A percentile compares a stretch with the other conserved stretches of the same genome.
Evolutionary conservation across 2,888 invertebrate genomes (phyloP).

Genomic region (Parnassius smintheus): DNA sequence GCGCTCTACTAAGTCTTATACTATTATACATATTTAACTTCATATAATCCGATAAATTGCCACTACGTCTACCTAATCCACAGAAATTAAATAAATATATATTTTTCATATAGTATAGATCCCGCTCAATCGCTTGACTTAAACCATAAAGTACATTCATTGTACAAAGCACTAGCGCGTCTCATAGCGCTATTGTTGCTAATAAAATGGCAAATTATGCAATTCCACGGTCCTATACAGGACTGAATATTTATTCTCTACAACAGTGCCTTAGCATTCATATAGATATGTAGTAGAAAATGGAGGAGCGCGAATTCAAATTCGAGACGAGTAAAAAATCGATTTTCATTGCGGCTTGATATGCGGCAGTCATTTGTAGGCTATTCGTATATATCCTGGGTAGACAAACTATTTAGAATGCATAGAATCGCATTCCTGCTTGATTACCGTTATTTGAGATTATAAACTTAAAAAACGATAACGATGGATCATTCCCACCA

Average conservation of each 20-base stretch:
- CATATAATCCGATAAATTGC: too few relatives aligned
- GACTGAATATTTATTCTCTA: constrained; percentile 45
- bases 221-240: constrained; percentile 41
- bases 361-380: constrained; percentile 15
- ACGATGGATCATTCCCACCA: constrained; percentile 10
- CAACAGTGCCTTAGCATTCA: constrained; percentile 34
- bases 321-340: constrained; percentile 26
- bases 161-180: constrained; percentile 35
- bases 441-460: constrained; percentile 16
- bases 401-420: constrained; percentile 11
- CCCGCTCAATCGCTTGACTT: constrained; percentile 24
- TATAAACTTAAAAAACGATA: constrained; percentile 14
- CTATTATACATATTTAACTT: too few relatives aligned
- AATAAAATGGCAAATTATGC: constrained; percentile 51
- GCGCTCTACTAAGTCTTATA: too few relatives aligned
- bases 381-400: constrained; percentile 3
- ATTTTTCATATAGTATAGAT: too few relatives aligned
- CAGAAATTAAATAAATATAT: too few relatives aligned
- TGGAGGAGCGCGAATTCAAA: constrained; percentile 25
- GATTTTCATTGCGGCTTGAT: constrained; percentile 20
- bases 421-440: constrained; percentile 15
- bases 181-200: constrained; percentile 44
- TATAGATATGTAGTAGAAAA: constrained; percentile 28
- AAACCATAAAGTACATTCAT: constrained; percentile 18
- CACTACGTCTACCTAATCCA: too few relatives aligned